Conservation (phyloP, 2,888 invertebrate species). For the Drosophila testacea region DNA sequence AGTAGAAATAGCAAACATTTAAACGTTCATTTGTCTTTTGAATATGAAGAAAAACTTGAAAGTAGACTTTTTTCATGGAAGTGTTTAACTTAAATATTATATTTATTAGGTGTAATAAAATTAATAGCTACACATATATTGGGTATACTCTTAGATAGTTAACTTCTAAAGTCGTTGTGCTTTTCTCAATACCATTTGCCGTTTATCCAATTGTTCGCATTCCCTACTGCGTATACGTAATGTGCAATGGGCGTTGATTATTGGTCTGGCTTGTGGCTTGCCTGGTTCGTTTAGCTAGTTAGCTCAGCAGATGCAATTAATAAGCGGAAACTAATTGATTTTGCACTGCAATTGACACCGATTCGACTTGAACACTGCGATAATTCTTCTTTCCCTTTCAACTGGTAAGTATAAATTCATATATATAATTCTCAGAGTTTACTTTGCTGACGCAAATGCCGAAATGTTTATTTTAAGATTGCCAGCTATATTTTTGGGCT, state of each 20-base stretch:
- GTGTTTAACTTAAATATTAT: not conserved
- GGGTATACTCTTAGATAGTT: too few relatives aligned
- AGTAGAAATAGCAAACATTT: not conserved
- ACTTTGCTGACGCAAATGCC: constrained; percentile 18
- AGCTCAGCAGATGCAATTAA: constrained; percentile 42
- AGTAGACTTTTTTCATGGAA: not conserved
- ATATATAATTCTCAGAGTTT: not conserved
- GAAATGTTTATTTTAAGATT: constrained; percentile 34
- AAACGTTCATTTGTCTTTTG: not conserved
- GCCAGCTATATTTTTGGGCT: constrained; percentile 30
- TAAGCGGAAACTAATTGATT: constrained; percentile 46
- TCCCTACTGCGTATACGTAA: constrained; percentile 25
- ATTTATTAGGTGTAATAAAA: not conserved
- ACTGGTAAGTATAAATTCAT: not conserved
- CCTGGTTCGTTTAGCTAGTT: constrained; percentile 8
- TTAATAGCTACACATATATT: not conserved
- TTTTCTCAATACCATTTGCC: not conserved
- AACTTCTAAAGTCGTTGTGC: not conserved
- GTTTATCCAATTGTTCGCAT: not conserved
- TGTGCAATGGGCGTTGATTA: constrained; percentile 25
- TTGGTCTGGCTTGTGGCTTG: constrained; percentile 23
- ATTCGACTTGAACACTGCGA: constrained; percentile 1
- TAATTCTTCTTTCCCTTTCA: constrained; percentile 7
- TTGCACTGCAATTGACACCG: constrained; percentile 34
- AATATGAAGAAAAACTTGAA: not conserved